Conservation (phyloP, 2,113 vertebrate genomes). For the Jaculus jaculus region DNA sequence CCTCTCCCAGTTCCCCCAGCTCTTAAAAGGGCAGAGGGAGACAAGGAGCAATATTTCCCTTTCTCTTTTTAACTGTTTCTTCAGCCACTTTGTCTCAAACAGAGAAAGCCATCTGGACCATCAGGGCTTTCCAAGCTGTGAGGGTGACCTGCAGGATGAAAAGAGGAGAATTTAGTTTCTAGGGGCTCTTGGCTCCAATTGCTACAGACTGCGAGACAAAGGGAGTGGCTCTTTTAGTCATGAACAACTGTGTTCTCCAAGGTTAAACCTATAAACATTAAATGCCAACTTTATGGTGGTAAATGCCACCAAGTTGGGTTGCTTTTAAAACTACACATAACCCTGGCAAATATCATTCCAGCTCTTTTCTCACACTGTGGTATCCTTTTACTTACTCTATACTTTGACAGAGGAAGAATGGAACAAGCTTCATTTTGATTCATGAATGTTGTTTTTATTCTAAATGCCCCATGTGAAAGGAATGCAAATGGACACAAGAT, state of each 20-base stretch:
- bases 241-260: constrained; percentile 57
- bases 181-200: constrained; percentile 55
- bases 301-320: constrained; percentile 64
- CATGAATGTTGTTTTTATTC: constrained; percentile 83
- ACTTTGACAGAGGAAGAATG: constrained; percentile 76
- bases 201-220: constrained; percentile 46
- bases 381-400: constrained; percentile 71
- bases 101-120: constrained; percentile 50
- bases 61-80: constrained; percentile 40
- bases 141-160: constrained; percentile 32
- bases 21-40: background rate
- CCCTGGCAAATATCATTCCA: constrained; percentile 73
- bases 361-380: constrained; percentile 65
- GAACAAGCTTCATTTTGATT: constrained; percentile 80
- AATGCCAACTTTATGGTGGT: constrained; percentile 66
- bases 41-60: background rate
- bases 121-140: background rate
- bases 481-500: constrained; percentile 78
- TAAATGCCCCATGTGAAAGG: constrained; percentile 77
- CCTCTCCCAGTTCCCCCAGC: constrained; percentile 35
- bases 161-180: constrained; percentile 43
- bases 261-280: constrained; percentile 73
- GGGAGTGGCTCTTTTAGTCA: constrained; percentile 38
- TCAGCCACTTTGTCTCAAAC: constrained; percentile 28
- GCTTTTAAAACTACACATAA: constrained; percentile 72